Base-by-base conservation (phyloP, 2,797 vertebrate genomes). In the Spea hammondii region DNA sequence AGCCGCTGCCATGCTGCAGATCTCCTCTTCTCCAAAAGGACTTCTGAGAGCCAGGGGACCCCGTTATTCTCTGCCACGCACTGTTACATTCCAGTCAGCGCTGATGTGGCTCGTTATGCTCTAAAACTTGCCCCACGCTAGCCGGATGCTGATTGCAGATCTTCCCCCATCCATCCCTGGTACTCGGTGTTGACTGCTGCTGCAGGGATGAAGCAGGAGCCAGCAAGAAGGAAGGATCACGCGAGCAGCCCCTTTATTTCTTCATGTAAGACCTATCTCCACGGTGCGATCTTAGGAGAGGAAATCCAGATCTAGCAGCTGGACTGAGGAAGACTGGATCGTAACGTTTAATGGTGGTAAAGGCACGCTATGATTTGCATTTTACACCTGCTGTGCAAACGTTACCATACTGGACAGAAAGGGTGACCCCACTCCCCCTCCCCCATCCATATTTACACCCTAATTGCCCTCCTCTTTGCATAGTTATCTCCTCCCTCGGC, bases 401-500 rank as follows among this genome's bases (percentile, higher is more conserved):
- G 32, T 62, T 64, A 51, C 62, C 54, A 45, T 67, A 46, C 48
- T 6, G 48, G 32, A 64, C 60, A 64, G 68, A 48, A 57, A 44
- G 44, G n/a, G 49, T 79, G 17, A 48, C 47, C 50, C 17, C 44
- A 13, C 44, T 44, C 49, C 9, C 11, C 57, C 50, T 54, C 8
- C 64, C 49, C 46, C 65, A 45, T n/a, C 32, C 62, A 67, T 53
- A 72, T 45, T 12, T 11, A 51, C 50, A 70, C 59, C 66, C 72
- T 46, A 48, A 10, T 48, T 74, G 6, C 65, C 71, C 65, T 79
- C 65, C 49, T 68, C 72, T 65, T 65, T 50, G 55, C 50, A 80
- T 48, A 70, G 12, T 51, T 71, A 80, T 75, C 67, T 75, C 72
- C 67, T 67, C 65, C 62, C 51, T 10, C 51, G 46, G 14, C 10